Percentiles rank a stretch among this genome's conserved stretches.
Evolutionary conservation across 1,140 invertebrate genomes (phyloP).

Genomic region (Micrasema minimum): DNA sequence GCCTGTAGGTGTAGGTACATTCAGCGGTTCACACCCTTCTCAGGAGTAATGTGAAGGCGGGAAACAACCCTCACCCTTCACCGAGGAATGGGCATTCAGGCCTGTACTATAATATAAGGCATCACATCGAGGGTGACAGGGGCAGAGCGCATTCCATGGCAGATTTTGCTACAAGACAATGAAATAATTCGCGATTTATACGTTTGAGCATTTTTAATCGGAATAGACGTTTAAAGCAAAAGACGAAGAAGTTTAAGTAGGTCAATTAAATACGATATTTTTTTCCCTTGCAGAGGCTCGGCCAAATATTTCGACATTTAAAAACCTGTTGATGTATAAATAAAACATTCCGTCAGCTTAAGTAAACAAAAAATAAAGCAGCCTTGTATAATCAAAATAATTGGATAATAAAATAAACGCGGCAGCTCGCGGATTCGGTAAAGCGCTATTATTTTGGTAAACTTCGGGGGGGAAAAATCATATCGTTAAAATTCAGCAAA

Average conservation of each 20-base stretch:
- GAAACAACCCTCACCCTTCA: conserved; percentile 16
- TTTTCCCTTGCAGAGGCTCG: too few species aligned
- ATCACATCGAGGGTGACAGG: conserved; percentile 16
- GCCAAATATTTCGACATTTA: too few species aligned
- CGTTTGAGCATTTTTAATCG: too few species aligned
- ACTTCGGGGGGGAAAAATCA: conserved; percentile 9
- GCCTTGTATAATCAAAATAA: background rate
- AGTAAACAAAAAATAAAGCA: background rate
- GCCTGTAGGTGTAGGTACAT: too few species aligned
- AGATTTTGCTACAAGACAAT: background rate
- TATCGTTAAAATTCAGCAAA: conserved; percentile 18
- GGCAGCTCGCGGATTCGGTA: too few species aligned
- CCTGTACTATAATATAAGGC: conserved; percentile 7
- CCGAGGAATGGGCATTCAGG: background rate
- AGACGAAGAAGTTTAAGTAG: too few species aligned
- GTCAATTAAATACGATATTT: too few species aligned
- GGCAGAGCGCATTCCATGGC: background rate
- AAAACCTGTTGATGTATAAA: too few species aligned
- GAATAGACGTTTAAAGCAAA: too few species aligned
- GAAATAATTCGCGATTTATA: too few species aligned
- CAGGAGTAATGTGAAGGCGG: conserved; percentile 6
- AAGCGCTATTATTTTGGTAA: background rate
- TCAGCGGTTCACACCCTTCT: conserved; percentile 23
- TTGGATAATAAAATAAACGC: too few species aligned
- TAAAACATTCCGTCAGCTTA: too few species aligned